phyloP scores from a whole-genome alignment of 2,797 vertebrate species.

The Amphiprion clarkii region DNA sequence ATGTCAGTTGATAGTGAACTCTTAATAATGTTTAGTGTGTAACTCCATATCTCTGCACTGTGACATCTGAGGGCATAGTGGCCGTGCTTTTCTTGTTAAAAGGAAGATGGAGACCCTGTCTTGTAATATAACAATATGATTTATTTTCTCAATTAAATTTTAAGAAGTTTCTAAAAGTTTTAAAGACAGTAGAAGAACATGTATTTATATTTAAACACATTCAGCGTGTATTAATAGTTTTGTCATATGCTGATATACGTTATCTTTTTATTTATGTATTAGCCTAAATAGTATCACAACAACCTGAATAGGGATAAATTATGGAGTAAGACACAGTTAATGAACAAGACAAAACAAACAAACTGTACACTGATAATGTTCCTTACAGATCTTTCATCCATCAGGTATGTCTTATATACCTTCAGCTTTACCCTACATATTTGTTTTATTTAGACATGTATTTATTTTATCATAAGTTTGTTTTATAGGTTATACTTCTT shows the following conservation, averaged over 20 bases:
- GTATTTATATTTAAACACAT: no score
- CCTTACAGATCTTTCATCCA: not conserved
- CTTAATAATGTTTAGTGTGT: not conserved
- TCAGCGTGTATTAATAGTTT: no score
- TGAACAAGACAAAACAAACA: not conserved
- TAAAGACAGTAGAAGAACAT: no score
- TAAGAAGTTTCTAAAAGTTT: not conserved
- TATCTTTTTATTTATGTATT: no score
- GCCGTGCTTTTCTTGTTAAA: no score
- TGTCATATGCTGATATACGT: no score
- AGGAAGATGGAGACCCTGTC: not conserved
- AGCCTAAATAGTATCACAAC: not conserved
- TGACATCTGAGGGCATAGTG: not conserved
- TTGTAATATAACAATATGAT: not conserved
- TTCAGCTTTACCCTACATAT: not conserved
- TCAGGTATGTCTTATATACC: not conserved
- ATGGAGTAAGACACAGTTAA: not conserved
- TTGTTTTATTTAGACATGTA: not conserved
- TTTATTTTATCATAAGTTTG: not conserved
- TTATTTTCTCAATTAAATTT: not conserved
- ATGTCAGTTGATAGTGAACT: no score
- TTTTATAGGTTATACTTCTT: not conserved
- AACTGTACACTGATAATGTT: not conserved
- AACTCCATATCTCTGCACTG: not conserved
- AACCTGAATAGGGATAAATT: no score